A percentile compares a stretch with the other conserved stretches of the same genome.
phyloP scores from a whole-genome alignment of 2,888 invertebrate genomes.

The Trilocha varians region DNA sequence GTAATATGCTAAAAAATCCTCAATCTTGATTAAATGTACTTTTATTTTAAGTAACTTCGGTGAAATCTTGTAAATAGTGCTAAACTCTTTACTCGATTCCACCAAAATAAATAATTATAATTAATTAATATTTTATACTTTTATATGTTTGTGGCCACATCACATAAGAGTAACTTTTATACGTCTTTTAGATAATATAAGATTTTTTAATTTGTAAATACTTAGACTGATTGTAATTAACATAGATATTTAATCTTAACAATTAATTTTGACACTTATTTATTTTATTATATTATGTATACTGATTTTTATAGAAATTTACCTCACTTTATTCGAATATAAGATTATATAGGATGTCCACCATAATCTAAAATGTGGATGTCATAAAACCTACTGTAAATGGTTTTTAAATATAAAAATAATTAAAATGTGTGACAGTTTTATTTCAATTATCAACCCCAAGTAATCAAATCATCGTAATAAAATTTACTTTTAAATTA shows the following conservation, averaged over 20 bases:
- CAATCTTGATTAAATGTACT: too few species aligned
- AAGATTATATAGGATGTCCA: too few species aligned
- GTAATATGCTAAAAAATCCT: too few species aligned
- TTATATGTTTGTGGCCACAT: slow-evolving; percentile 13
- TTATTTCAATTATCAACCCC: too few species aligned
- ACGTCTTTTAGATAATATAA: slow-evolving; percentile 3
- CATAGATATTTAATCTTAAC: slow-evolving; percentile 1
- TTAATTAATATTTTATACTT: slow-evolving; percentile 5
- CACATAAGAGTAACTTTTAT: slow-evolving; percentile 3
- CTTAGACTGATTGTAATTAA: slow-evolving; percentile 6
- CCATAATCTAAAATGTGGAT: not conserved
- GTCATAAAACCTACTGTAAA: not conserved
- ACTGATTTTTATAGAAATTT: not conserved
- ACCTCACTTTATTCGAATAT: too few species aligned
- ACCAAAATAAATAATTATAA: slow-evolving; percentile 31
- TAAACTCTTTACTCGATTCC: slow-evolving; percentile 62
- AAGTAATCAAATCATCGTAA: too few species aligned
- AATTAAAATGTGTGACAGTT: not conserved
- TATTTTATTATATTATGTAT: slow-evolving; percentile 8
- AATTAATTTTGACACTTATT: slow-evolving; percentile 1
- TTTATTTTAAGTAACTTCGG: too few species aligned
- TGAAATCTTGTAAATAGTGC: slow-evolving; percentile 67
- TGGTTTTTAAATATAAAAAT: not conserved
- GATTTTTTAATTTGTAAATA: slow-evolving; percentile 5
- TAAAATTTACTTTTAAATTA: too few species aligned